Evolutionary conservation across 2,888 invertebrate genomes (phyloP).

Genomic region (Acronicta leporina): DNA sequence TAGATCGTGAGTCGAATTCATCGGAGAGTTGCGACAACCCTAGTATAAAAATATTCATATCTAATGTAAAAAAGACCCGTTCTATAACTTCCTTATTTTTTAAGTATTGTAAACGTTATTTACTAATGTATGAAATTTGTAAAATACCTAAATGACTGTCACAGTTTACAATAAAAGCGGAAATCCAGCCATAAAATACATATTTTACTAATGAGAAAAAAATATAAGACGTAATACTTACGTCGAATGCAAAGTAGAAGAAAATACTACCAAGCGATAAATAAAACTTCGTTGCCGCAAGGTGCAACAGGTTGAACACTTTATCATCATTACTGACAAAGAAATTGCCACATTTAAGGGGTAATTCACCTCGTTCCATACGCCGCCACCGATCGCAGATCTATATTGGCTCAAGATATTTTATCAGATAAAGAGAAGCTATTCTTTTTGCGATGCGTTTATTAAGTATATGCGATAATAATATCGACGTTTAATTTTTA

Average conservation of each 20-base stretch:
- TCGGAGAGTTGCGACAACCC: conserved; percentile 12
- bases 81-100: no score
- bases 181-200: conserved; percentile 7
- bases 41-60: background rate
- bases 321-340: conserved; percentile 49
- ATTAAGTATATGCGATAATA: conserved; percentile 6
- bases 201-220: conserved; percentile 12
- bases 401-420: conserved; percentile 19
- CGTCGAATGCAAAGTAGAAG: conserved; percentile 7
- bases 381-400: conserved; percentile 16
- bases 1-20: no score
- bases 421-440: conserved; percentile 34
- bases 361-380: conserved; percentile 41
- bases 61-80: conserved; percentile 8
- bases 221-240: conserved; percentile 16
- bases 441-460: conserved; percentile 18
- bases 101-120: no score
- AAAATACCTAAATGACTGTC: no score
- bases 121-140: no score
- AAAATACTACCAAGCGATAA: conserved; percentile 30
- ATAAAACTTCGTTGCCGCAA: conserved; percentile 26
- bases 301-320: conserved; percentile 37
- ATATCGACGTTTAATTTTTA: background rate
- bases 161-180: background rate
- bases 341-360: conserved; percentile 38